A percentile compares a stretch with the other conserved stretches of the same genome.
These are phyloP conservation scores for Troides oblongomaculatus DNA, from an alignment of 2,888 invertebrate species.

Conservation along the genomic window DNA sequence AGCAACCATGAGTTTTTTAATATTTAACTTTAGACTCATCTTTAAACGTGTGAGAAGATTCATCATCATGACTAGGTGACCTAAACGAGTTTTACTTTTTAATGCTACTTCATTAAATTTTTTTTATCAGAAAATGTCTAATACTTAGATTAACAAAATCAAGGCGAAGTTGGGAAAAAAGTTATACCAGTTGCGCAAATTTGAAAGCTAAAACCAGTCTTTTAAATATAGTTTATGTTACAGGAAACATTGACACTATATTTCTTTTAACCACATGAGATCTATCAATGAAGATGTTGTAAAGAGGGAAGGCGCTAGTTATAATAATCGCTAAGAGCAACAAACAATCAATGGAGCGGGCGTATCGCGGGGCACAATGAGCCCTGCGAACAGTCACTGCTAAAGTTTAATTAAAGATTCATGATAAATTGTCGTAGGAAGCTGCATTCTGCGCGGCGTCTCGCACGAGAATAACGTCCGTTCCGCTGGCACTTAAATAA, in stretches of 20 bases:
- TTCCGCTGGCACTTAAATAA: constrained; percentile 72
- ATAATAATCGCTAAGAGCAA: constrained; percentile 34
- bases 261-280: not conserved
- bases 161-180: no score
- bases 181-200: no score
- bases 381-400: constrained; percentile 65
- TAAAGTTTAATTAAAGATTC: constrained; percentile 80
- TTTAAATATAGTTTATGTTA: not conserved
- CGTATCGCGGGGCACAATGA: constrained; percentile 61
- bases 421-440: constrained; percentile 78
- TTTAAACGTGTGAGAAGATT: not conserved
- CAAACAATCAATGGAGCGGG: constrained; percentile 41
- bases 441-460: constrained; percentile 70
- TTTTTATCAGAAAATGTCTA: not conserved
- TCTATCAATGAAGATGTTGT: not conserved
- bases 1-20: not conserved
- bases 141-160: no score
- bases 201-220: not conserved
- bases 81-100: not conserved
- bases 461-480: constrained; percentile 72
- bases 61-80: not conserved
- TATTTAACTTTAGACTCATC: not conserved
- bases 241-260: not conserved
- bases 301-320: constrained; percentile 37
- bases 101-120: not conserved